Percentiles rank a stretch among this genome's conserved stretches.
Conservation (phyloP, 2,888 invertebrate genomes). For the Caenorhabditis afra region DNA sequence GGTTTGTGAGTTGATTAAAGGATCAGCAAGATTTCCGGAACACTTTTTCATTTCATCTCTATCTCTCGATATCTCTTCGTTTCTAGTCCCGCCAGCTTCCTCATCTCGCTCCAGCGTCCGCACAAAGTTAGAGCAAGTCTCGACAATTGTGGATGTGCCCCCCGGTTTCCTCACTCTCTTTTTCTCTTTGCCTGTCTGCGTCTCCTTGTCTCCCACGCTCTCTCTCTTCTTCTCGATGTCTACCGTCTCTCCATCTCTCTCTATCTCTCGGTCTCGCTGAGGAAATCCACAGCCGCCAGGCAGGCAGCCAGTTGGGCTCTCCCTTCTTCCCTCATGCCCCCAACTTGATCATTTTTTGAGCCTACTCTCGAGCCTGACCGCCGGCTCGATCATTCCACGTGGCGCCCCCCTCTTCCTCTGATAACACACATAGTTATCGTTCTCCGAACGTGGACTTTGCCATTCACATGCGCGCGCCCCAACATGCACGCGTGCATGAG, state of each 20-base stretch:
- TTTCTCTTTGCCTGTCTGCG: slow-evolving; percentile 11
- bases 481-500: slow-evolving; percentile 4
- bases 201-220: slow-evolving; percentile 2
- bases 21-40: too few relatives aligned
- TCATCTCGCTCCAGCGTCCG: too few relatives aligned
- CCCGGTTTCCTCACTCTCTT: too few relatives aligned
- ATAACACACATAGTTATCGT: too few relatives aligned
- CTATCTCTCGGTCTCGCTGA: neutral
- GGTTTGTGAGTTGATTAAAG: too few relatives aligned
- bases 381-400: slow-evolving; percentile 8
- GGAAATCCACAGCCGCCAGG: too few relatives aligned
- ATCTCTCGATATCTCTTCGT: too few relatives aligned
- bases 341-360: slow-evolving; percentile 57
- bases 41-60: too few relatives aligned
- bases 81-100: too few relatives aligned
- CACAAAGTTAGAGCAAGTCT: too few relatives aligned
- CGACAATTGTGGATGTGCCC: too few relatives aligned
- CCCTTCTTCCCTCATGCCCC: too few relatives aligned
- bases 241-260: neutral
- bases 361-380: slow-evolving; percentile 26
- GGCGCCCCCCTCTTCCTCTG: neutral
- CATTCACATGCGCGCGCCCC: slow-evolving; percentile 55
- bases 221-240: slow-evolving; percentile 18
- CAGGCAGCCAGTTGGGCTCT: neutral
- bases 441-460: slow-evolving; percentile 46